Evolutionary conservation across 37 sponge, comb jelly and placozoan species (phyloP).

Genomic region (Diacarnus erythraeanus): DNA sequence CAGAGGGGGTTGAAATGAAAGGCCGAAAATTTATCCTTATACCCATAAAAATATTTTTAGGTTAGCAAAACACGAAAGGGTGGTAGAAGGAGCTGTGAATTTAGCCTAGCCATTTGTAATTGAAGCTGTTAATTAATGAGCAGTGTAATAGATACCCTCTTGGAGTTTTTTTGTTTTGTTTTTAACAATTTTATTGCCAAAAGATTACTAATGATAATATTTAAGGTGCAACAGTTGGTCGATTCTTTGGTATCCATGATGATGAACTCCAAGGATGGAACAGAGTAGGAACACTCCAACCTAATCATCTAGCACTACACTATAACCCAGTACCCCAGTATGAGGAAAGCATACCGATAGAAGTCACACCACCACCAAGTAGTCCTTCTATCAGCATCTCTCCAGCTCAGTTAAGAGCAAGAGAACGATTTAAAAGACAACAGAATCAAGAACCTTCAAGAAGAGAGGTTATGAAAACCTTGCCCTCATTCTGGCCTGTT

Average conservation of each 20-base stretch:
- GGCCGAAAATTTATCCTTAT: no score
- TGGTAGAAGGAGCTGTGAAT: no score
- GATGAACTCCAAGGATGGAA: constrained; percentile 23
- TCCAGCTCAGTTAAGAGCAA: background rate
- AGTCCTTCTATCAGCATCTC: background rate
- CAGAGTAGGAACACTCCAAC: constrained; percentile 40
- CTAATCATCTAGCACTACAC: background rate
- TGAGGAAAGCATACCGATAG: background rate
- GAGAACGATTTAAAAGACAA: constrained; percentile 7
- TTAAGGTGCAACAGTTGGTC: constrained; percentile 24
- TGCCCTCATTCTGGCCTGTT: constrained; percentile 87
- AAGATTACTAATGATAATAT: background rate
- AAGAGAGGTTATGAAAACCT: constrained; percentile 55
- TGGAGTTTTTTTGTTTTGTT: background rate
- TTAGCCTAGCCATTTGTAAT: no score
- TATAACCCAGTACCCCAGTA: constrained; percentile 3
- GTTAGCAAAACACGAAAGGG: no score
- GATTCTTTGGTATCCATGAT: constrained; percentile 34
- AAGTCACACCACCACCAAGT: background rate
- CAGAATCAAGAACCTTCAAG: constrained; percentile 11
- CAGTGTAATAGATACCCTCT: no score
- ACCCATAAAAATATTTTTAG: no score
- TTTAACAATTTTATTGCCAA: background rate
- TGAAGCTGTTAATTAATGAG: no score
- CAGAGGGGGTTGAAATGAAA: no score